Evolutionary conservation across 2,797 vertebrate species (phyloP).

Genomic region (Danio choprae): DNA sequence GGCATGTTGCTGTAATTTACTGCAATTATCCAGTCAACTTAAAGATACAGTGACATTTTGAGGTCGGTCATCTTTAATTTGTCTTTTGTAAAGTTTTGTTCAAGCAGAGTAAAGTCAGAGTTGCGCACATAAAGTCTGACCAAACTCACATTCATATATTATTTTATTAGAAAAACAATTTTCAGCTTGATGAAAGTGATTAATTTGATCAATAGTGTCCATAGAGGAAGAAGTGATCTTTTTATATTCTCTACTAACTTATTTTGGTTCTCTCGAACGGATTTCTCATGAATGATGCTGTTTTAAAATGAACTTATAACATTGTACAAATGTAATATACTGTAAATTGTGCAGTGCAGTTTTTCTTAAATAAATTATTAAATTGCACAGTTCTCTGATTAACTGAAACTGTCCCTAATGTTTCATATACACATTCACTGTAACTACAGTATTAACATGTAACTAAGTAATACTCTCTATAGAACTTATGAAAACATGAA

Average conservation of each 20-base stretch:
- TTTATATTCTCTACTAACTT: not conserved
- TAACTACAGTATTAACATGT: not conserved
- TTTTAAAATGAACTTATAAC: not conserved
- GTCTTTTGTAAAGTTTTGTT: not conserved
- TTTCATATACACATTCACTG: not conserved
- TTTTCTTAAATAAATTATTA: not conserved
- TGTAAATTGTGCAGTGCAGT: not conserved
- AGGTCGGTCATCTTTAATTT: conserved; percentile 6
- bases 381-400: not conserved
- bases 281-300: not conserved
- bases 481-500: not conserved
- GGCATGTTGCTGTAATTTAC: conserved; percentile 20
- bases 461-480: not conserved
- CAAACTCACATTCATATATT: not conserved
- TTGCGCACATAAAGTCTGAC: not conserved
- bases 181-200: too few relatives aligned
- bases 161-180: not conserved
- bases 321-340: not conserved
- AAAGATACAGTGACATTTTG: conserved; percentile 13
- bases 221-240: not conserved
- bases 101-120: not conserved
- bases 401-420: not conserved
- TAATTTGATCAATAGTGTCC: not conserved
- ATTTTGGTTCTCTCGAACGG: not conserved
- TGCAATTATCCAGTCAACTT: conserved; percentile 19